A percentile compares a stretch with the other conserved stretches of the same genome.
Conservation (phyloP, 2,888 invertebrate genomes). For the Ectropis crepuscularia region DNA sequence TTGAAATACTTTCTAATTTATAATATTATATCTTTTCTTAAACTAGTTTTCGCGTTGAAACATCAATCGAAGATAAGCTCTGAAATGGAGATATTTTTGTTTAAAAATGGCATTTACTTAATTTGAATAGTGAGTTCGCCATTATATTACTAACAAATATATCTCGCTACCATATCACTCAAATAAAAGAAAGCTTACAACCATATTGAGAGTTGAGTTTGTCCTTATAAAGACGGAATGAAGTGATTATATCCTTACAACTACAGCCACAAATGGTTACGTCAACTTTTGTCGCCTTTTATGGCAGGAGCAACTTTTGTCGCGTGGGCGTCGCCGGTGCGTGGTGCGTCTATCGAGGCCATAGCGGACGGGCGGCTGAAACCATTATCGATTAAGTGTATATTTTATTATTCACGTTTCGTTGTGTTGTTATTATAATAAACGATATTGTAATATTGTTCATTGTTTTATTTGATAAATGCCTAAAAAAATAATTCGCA, state of each 20-base stretch:
- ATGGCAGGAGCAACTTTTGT: conserved; percentile 3
- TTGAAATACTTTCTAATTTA: no score
- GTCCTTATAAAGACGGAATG: conserved; percentile 14
- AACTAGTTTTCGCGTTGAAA: no score
- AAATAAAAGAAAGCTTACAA: conserved; percentile 1
- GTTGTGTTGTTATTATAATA: conserved; percentile 47
- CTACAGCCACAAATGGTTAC: neutral
- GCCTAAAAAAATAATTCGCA: neutral
- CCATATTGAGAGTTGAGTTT: neutral
- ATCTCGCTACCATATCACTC: no score
- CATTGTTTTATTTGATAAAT: conserved; percentile 7
- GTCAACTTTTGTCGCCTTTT: conserved; percentile 3
- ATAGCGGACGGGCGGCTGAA: conserved; percentile 29
- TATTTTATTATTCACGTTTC: conserved; percentile 37
- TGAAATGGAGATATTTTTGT: no score
- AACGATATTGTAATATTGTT: conserved; percentile 38
- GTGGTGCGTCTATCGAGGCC: conserved; percentile 30
- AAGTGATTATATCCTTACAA: conserved; percentile 22
- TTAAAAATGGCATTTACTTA: no score
- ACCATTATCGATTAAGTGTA: conserved; percentile 35
- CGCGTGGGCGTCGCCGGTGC: conserved; percentile 34
- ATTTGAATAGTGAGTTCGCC: no score
- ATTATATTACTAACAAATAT: no score
- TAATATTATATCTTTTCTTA: no score
- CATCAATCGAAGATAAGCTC: no score